Evolutionary conservation across 1,140 invertebrate species (phyloP), one percentile per base, ranked within the genome.

Genomic region (Heliconius congener): DNA sequence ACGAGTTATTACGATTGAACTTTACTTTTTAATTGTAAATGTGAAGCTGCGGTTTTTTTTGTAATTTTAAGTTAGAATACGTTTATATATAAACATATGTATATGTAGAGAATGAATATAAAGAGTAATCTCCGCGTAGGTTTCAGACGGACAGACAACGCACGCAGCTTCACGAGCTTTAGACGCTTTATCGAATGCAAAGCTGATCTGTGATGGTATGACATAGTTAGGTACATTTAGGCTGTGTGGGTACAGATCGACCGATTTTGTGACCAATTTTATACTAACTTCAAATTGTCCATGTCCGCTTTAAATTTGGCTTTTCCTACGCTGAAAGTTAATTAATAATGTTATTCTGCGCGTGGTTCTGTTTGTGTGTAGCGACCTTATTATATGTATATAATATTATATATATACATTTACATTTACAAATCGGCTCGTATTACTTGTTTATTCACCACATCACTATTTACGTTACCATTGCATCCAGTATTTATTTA

Each of bases 201-300:
- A 92, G 90, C 90, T 92, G 86, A 93, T 94, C 92, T 94, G 92
- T 94, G 92, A 94, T 94, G 90, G 87, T 93, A 91, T 90, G 88
- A 90, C 87, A 88, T 93, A 93, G 88, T 90, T 93, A 91, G 87
- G 87, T 91, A 90, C 88, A 87, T 90, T 77, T 88, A 89, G 89
- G 89, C 88, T 90, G 90, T 90, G 88, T 89, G 90, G 86, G 81
- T 85, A 81, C 85, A 78, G 79, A 83, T 74, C 79, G 74, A 83
- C 84, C 82, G 74, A 66, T 23, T 79, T 82, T 75, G 71, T 76
- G 82, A 81, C 79, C 82, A 85, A 83, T 85, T 87, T 82, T 84
- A 71, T 78, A 82, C 34, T 84, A 79, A 84, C 73, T 81, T 84
- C 76, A 74, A 73, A 81, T 84, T 85, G 78, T 85, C 84, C 82